Conservation (phyloP, 2,113 vertebrate species). For the Ahaetulla prasina region DNA sequence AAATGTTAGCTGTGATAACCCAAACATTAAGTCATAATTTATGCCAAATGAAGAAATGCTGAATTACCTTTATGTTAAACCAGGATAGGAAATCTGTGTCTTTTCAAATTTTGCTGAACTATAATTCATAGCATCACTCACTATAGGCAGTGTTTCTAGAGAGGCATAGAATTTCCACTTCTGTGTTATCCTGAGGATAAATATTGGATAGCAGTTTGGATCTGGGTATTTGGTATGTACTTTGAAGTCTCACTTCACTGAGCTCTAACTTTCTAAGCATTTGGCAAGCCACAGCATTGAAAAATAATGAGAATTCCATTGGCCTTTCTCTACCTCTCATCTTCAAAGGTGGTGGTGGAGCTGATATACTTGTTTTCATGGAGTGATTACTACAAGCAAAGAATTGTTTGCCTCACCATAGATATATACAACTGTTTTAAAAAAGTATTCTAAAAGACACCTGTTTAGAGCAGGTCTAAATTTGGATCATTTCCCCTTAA, state of each 20-base stretch:
- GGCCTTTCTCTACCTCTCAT: slow-evolving; percentile 36
- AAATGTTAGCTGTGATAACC: neutral
- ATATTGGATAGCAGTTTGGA: neutral
- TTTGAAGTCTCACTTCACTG: slow-evolving; percentile 41
- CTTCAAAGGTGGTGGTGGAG: slow-evolving; percentile 24
- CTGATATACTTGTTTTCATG: slow-evolving; percentile 60
- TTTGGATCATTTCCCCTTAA: slow-evolving; percentile 64
- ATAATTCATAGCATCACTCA: neutral
- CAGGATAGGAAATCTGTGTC: neutral
- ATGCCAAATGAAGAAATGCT: neutral
- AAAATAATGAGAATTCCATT: slow-evolving; percentile 70
- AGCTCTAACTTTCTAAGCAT: slow-evolving; percentile 44
- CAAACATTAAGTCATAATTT: neutral
- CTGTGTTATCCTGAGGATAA: neutral
- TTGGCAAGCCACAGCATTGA: slow-evolving; percentile 67
- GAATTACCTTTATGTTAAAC: neutral
- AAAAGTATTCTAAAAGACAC: slow-evolving; percentile 66
- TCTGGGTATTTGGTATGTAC: neutral
- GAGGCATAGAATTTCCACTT: neutral
- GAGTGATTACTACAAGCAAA: slow-evolving; percentile 42
- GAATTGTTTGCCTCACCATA: slow-evolving; percentile 57
- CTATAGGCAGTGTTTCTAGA: neutral
- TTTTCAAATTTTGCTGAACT: neutral
- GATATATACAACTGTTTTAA: slow-evolving; percentile 62
- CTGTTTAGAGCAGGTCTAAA: slow-evolving; percentile 69